phyloP scores from a whole-genome alignment of 2,113 vertebrate species.

The Cyprinodon tularosa region DNA sequence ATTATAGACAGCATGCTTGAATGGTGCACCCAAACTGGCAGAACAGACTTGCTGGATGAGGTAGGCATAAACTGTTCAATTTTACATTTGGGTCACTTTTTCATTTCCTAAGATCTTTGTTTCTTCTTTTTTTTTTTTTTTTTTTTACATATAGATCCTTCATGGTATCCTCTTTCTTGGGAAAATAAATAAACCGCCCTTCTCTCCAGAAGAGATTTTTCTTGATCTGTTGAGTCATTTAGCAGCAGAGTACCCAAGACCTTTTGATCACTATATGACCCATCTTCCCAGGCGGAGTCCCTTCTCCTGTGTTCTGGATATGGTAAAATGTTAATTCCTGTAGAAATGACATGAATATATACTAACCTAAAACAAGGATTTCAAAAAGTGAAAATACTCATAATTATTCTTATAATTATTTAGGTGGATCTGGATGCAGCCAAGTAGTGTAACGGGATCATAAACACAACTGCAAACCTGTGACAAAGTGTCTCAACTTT shows the following conservation, averaged over 20 bases:
- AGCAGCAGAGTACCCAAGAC: neutral
- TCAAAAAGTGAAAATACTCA: no score
- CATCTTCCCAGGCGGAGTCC: constrained; percentile 15
- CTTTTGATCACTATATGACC: neutral
- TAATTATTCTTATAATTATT: no score
- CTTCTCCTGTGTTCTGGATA: constrained; percentile 19
- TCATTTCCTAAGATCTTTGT: no score
- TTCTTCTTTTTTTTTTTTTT: no score
- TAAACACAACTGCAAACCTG: no score
- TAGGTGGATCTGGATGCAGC: no score
- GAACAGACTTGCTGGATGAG: constrained; percentile 7
- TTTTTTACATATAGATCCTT: constrained; percentile 2
- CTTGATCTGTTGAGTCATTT: neutral
- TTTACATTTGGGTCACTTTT: neutral
- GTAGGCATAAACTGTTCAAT: neutral
- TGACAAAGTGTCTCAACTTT: no score
- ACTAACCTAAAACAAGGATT: no score
- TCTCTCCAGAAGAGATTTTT: constrained; percentile 2
- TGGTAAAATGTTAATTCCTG: constrained; percentile 1
- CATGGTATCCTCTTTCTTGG: constrained; percentile 20
- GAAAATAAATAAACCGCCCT: neutral
- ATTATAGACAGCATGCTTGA: no score
- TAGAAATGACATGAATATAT: no score
- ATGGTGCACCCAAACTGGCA: neutral
- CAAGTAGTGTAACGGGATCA: no score